Evolutionary conservation across 2,888 invertebrate species (phyloP).

Genomic region (Loripinus fragilis): DNA sequence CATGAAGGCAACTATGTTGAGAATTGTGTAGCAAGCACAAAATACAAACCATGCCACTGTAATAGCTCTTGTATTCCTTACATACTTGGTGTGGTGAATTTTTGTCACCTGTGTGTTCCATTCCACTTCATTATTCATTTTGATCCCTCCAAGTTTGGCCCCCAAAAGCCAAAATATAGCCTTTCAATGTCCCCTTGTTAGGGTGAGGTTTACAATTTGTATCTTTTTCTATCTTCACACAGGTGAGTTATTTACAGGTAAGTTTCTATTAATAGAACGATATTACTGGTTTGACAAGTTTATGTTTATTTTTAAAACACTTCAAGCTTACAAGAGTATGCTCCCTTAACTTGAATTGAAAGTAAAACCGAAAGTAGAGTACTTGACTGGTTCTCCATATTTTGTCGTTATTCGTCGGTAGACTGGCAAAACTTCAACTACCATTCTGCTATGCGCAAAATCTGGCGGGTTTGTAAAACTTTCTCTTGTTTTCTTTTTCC

Average conservation of each 20-base stretch:
- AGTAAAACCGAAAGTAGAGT: constrained; percentile 17
- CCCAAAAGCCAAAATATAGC: not conserved
- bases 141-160: constrained; percentile 21
- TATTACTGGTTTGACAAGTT: constrained; percentile 41
- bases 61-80: constrained; percentile 88
- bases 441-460: too few species aligned
- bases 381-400: not conserved
- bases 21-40: constrained; percentile 98
- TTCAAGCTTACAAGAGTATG: not conserved
- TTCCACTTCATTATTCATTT: constrained; percentile 69
- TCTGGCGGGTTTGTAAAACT: too few species aligned
- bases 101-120: constrained; percentile 74
- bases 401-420: too few species aligned
- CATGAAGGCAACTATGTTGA: constrained; percentile 96
- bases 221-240: constrained; percentile 50
- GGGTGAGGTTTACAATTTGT: constrained; percentile 45
- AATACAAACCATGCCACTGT: constrained; percentile 99
- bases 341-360: not conserved
- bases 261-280: constrained; percentile 43
- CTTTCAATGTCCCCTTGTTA: constrained; percentile 18
- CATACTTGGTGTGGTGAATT: constrained; percentile 80
- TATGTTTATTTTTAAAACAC: constrained; percentile 25
- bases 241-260: constrained; percentile 48
- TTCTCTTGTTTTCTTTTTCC: too few species aligned
- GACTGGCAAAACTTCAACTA: too few species aligned